Evolutionary conservation across 2,888 invertebrate species (phyloP).

Genomic region (Myopa tessellatipennis): DNA sequence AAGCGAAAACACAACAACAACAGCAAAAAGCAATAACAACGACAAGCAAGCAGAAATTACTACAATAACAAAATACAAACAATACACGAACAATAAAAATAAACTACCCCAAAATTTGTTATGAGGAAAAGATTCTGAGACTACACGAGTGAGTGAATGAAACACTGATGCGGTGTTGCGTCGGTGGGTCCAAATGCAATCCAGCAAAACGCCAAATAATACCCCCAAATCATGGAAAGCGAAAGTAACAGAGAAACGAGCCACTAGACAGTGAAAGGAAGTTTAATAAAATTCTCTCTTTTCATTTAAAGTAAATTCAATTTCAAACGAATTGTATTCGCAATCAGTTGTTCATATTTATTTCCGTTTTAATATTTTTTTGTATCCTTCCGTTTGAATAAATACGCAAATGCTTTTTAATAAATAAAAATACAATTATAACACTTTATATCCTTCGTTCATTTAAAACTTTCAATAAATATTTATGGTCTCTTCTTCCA

Average conservation of each 20-base stretch:
- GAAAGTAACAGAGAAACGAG: not conserved
- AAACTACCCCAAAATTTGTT: slow-evolving; percentile 10
- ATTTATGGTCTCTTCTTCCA: too few species aligned
- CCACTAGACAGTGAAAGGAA: not conserved
- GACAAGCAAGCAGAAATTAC: not conserved
- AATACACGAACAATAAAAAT: not conserved
- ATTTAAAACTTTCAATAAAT: too few species aligned
- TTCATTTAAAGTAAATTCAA: too few species aligned
- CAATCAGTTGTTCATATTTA: too few species aligned
- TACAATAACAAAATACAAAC: not conserved
- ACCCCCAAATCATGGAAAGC: not conserved
- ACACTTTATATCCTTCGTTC: too few species aligned
- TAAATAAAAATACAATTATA: too few species aligned
- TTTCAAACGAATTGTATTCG: too few species aligned
- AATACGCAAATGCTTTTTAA: too few species aligned
- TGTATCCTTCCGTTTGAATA: too few species aligned
- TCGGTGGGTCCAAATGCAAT: not conserved
- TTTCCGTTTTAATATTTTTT: too few species aligned
- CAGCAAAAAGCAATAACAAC: not conserved
- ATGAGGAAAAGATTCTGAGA: not conserved
- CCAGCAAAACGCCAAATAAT: not conserved
- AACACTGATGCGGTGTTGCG: not conserved
- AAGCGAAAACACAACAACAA: not conserved
- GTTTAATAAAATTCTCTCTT: not conserved
- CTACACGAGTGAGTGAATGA: too few species aligned